Conservation (phyloP, 1,140 invertebrate species). For the Gonatopus flavifemur region DNA sequence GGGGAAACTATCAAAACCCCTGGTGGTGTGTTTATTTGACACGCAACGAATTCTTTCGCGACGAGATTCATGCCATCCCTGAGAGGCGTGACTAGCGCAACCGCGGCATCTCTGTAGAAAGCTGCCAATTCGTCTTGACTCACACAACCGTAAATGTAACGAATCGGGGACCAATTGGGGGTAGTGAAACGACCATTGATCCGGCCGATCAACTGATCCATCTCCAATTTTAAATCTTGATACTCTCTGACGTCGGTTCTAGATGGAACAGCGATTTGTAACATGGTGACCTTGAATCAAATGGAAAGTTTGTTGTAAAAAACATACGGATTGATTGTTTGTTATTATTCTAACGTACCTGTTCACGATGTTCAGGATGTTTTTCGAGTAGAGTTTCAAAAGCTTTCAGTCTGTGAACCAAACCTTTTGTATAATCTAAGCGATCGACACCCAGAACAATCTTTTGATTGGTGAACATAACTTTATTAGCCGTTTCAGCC, state of each 20-base stretch:
- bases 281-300: conserved; percentile 62
- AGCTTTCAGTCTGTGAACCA: conserved; percentile 80
- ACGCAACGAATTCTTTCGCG: conserved; percentile 91
- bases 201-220: conserved; percentile 84
- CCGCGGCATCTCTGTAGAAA: conserved; percentile 81
- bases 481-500: conserved; percentile 75
- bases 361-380: conserved; percentile 82
- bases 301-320: neutral
- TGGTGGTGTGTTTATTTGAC: conserved; percentile 83
- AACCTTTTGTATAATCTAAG: conserved; percentile 88
- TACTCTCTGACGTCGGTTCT: conserved; percentile 89
- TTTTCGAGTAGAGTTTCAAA: conserved; percentile 84
- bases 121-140: conserved; percentile 83
- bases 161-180: conserved; percentile 88
- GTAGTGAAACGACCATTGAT: conserved; percentile 87
- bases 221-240: conserved; percentile 87
- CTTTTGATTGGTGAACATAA: conserved; percentile 72
- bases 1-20: conserved; percentile 88
- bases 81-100: conserved; percentile 83
- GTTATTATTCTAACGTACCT: conserved; percentile 57
- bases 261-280: conserved; percentile 87
- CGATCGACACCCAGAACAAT: conserved; percentile 85
- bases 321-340: neutral
- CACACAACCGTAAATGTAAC: conserved; percentile 88
- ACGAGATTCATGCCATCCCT: conserved; percentile 93